These are phyloP conservation scores for Microtus oregoni DNA, from an alignment of 2,113 vertebrate species.

Conservation along the genomic window DNA sequence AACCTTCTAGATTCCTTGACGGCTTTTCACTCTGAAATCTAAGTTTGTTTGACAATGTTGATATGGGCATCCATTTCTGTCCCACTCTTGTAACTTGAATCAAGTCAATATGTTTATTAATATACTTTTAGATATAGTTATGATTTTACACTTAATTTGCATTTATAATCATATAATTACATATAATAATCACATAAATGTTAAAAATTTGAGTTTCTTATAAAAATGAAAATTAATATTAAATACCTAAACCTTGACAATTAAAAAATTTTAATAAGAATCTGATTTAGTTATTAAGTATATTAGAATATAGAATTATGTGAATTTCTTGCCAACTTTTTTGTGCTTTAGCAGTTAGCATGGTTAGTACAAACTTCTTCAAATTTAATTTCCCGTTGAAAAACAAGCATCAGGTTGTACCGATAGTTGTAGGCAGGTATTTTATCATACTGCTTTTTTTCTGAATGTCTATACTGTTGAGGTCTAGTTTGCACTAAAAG, in stretches of 20 bases:
- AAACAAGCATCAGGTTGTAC: not conserved
- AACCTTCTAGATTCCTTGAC: not conserved
- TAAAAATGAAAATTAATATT: constrained; percentile 46
- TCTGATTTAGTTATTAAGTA: constrained; percentile 29
- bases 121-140: constrained; percentile 22
- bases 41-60: not conserved
- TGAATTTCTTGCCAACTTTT: constrained; percentile 28
- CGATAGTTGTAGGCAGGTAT: not conserved
- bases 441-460: constrained; percentile 29
- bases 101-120: constrained; percentile 50
- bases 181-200: constrained; percentile 16
- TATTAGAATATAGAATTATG: not conserved
- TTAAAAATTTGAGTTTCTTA: not conserved
- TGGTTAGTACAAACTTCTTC: constrained; percentile 26
- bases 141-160: constrained; percentile 3
- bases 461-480: constrained; percentile 57
- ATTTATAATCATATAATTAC: not conserved
- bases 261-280: not conserved
- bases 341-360: constrained; percentile 22
- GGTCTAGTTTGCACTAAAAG: constrained; percentile 21
- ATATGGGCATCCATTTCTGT: not conserved
- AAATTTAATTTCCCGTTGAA: constrained; percentile 56
- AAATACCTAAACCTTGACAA: constrained; percentile 22
- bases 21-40: not conserved
- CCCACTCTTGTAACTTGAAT: not conserved